Evolutionary conservation across 2,113 vertebrate genomes (phyloP).

Genomic region (Indicator indicator): DNA sequence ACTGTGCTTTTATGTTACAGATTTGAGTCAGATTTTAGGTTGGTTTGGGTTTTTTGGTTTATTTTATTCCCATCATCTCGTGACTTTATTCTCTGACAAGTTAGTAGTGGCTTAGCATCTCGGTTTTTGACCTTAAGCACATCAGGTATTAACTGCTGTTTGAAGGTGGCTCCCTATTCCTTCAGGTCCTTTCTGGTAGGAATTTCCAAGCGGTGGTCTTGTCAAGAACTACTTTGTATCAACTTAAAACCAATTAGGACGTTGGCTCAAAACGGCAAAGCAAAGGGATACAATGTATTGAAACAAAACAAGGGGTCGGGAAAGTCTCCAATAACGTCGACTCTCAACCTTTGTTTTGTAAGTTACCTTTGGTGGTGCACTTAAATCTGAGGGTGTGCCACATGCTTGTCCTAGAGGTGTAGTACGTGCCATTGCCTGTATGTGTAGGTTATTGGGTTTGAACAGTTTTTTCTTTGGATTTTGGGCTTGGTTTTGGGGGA

Average conservation of each 20-base stretch:
- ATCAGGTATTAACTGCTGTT: accelerated
- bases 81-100: neutral
- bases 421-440: neutral
- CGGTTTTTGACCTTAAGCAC: neutral
- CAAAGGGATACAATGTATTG: neutral
- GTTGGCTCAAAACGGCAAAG: neutral
- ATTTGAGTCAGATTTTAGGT: neutral
- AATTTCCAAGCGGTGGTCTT: neutral
- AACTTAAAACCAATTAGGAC: neutral
- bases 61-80: neutral
- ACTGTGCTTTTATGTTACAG: neutral
- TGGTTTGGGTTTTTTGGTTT: too few relatives aligned
- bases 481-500: neutral
- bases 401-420: neutral
- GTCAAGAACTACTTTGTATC: neutral
- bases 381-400: neutral
- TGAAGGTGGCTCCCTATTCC: neutral
- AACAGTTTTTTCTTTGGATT: neutral
- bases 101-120: accelerated
- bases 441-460: neutral
- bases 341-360: neutral
- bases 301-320: neutral
- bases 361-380: neutral
- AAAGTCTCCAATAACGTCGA: neutral
- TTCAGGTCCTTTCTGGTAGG: neutral